A percentile compares a stretch with the other conserved stretches of the same genome.
phyloP scores from a whole-genome alignment of 1,140 invertebrate species.

The Ditylenchus dipsaci region DNA sequence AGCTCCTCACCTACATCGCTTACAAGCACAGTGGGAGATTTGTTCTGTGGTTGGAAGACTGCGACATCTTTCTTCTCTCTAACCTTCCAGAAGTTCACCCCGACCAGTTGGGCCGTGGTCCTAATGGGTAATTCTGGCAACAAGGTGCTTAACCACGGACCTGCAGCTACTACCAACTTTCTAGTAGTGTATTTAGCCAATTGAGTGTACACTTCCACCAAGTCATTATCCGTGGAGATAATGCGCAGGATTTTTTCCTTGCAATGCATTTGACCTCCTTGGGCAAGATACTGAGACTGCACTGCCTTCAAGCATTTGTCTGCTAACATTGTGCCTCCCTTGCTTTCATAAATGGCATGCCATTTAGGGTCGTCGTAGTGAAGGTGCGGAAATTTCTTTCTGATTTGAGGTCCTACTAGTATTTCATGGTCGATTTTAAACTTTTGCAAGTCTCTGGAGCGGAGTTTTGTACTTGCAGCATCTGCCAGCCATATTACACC shows the following conservation, averaged over 20 bases:
- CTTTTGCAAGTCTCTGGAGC: neutral
- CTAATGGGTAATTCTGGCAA: constrained; percentile 34
- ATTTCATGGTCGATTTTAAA: constrained; percentile 20
- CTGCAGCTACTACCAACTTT: constrained; percentile 36
- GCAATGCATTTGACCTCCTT: neutral
- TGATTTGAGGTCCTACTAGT: constrained; percentile 14
- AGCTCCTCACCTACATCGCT: constrained; percentile 38
- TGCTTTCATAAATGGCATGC: constrained; percentile 38
- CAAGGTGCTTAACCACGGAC: constrained; percentile 37
- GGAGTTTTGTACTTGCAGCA: neutral
- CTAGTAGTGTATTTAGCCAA: neutral
- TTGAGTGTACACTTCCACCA: neutral
- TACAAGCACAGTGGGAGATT: constrained; percentile 41
- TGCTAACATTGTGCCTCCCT: constrained; percentile 35
- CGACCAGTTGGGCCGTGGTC: constrained; percentile 24
- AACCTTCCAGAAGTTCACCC: constrained; percentile 40
- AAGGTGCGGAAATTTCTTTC: constrained; percentile 35
- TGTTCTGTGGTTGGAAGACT: constrained; percentile 25
- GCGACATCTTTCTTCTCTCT: constrained; percentile 13
- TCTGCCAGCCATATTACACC: constrained; percentile 40
- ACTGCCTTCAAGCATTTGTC: constrained; percentile 34
- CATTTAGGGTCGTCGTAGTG: constrained; percentile 33
- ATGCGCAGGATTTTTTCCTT: constrained; percentile 17
- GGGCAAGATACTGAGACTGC: neutral
- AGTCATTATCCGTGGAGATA: neutral